A percentile compares a stretch with the other conserved stretches of the same genome.
phyloP scores from a whole-genome alignment of 2,797 vertebrate species.

The Ceryle rudis region DNA sequence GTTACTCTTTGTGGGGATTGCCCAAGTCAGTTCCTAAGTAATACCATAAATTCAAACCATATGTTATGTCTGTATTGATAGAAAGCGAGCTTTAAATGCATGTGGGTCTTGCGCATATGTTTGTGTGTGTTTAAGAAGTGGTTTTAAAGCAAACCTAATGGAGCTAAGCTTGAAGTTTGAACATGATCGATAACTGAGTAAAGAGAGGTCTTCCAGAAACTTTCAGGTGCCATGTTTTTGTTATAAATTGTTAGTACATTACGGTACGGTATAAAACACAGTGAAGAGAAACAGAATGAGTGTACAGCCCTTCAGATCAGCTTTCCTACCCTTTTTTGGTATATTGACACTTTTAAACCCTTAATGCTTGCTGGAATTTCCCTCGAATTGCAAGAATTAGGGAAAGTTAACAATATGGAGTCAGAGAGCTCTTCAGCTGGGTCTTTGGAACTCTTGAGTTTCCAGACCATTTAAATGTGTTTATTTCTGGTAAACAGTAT shows the following conservation, averaged over 20 bases:
- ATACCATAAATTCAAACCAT: background rate
- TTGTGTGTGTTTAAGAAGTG: background rate
- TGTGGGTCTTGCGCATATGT: background rate
- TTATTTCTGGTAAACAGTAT: background rate
- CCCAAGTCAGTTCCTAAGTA: background rate
- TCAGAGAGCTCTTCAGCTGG: background rate
- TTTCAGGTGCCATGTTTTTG: background rate
- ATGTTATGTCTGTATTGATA: background rate
- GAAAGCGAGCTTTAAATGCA: background rate
- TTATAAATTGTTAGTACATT: background rate
- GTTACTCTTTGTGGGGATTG: background rate
- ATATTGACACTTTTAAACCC: background rate
- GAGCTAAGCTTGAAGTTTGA: background rate
- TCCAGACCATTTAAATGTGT: background rate
- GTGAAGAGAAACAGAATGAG: background rate
- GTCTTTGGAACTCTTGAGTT: background rate
- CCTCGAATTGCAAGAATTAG: background rate
- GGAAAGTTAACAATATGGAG: background rate
- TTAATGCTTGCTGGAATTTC: background rate
- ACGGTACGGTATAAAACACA: background rate
- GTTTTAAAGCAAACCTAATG: background rate
- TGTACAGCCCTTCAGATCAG: background rate
- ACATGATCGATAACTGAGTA: background rate
- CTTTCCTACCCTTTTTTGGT: conserved; percentile 5
- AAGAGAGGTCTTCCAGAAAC: background rate